Conservation (phyloP, 2,797 vertebrate species). For the Trachops cirrhosus region DNA sequence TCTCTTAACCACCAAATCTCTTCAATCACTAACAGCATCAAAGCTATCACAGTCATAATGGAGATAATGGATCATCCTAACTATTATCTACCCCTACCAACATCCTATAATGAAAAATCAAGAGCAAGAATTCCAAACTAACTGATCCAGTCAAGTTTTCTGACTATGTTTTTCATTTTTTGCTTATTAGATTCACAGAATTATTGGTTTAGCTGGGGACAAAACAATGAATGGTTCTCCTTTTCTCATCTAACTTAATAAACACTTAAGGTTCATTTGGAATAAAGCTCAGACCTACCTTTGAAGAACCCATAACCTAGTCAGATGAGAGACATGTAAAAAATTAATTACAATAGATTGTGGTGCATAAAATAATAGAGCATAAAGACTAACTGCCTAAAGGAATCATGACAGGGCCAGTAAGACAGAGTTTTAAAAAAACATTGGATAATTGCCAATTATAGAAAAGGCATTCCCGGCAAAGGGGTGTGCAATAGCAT, state of each 20-base stretch:
- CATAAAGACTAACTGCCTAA: background rate
- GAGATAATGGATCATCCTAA: background rate
- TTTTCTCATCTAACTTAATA: constrained; percentile 38
- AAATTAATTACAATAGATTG: background rate
- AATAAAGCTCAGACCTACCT: background rate
- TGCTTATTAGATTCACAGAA: background rate
- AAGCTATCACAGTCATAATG: background rate
- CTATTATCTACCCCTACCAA: background rate
- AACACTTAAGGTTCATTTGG: background rate
- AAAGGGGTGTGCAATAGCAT: background rate
- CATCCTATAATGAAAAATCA: background rate
- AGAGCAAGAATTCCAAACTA: background rate
- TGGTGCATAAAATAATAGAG: background rate
- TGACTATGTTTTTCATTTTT: background rate
- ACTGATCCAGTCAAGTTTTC: background rate
- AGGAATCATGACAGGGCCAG: background rate
- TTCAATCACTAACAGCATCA: background rate
- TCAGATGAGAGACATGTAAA: background rate
- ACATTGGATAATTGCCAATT: background rate
- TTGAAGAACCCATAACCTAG: background rate
- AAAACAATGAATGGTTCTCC: background rate
- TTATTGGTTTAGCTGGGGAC: background rate
- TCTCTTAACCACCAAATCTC: background rate
- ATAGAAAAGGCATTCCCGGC: background rate
- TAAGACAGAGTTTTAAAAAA: background rate